Percentiles rank a stretch among this genome's conserved stretches.
Evolutionary conservation across 2,797 vertebrate species (phyloP).

Genomic region (Gila robusta): DNA sequence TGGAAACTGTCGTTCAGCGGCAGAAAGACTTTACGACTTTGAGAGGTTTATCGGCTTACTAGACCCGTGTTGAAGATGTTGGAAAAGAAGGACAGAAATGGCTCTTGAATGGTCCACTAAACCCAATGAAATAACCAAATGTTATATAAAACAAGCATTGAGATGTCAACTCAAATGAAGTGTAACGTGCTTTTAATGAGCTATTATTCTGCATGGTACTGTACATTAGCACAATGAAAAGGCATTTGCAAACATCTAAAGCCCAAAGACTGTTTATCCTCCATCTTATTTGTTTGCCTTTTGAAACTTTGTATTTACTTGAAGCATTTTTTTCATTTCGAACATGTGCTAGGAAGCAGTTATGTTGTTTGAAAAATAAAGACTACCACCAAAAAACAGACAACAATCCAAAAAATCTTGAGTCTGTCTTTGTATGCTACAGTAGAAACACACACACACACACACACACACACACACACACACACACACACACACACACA

Average conservation of each 20-base stretch:
- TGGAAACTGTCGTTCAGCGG: slow-evolving; percentile 14
- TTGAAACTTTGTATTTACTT: slow-evolving; percentile 78
- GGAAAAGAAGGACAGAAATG: not conserved
- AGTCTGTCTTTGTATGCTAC: not conserved
- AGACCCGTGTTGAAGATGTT: not conserved
- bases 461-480: too few relatives aligned
- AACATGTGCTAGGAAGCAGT: slow-evolving; percentile 71
- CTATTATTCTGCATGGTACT: slow-evolving; percentile 82
- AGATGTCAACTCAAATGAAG: slow-evolving; percentile 64
- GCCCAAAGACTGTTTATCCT: slow-evolving; percentile 79
- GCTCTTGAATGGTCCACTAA: slow-evolving; percentile 3
- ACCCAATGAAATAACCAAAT: slow-evolving; percentile 53
- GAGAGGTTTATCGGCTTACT: not conserved
- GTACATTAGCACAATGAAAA: slow-evolving; percentile 52
- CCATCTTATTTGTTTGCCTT: slow-evolving; percentile 63
- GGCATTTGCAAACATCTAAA: slow-evolving; percentile 61
- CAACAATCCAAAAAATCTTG: not conserved
- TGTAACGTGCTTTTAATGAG: slow-evolving; percentile 73
- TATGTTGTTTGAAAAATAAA: slow-evolving; percentile 81
- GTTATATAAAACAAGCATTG: not conserved
- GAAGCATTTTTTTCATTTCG: slow-evolving; percentile 71
- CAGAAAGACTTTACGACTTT: slow-evolving; percentile 26
- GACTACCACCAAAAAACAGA: slow-evolving; percentile 29
- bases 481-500: too few relatives aligned
- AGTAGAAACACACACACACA: not conserved